phyloP scores from a whole-genome alignment of 2,113 vertebrate genomes.

The Clinocottus analis region DNA sequence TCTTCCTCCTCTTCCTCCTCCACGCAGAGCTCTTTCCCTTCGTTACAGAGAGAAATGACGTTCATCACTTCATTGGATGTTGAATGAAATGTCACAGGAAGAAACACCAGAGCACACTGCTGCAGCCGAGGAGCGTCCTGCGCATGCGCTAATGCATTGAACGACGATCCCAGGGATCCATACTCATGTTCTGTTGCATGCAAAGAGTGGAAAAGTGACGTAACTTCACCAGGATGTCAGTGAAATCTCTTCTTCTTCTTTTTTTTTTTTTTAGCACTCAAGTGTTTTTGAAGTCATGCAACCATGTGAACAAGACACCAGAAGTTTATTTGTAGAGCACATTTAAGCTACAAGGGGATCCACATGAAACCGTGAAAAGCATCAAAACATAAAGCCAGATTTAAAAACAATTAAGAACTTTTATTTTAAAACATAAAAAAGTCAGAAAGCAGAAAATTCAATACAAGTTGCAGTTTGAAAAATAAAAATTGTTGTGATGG shows the following conservation, averaged over 20 bases:
- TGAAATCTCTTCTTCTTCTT: neutral
- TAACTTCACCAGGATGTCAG: neutral
- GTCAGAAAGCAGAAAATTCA: no score
- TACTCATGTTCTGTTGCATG: neutral
- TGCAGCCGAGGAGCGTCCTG: neutral
- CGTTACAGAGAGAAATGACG: neutral
- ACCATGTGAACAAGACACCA: no score
- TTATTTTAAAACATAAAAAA: no score
- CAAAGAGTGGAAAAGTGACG: neutral
- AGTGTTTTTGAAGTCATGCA: neutral
- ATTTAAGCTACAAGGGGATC: no score
- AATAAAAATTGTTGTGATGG: no score
- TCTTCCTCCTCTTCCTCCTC: neutral
- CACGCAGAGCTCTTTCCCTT: neutral
- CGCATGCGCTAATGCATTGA: neutral
- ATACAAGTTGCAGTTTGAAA: no score
- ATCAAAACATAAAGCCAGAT: no score
- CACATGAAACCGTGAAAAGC: no score
- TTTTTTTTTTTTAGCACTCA: neutral
- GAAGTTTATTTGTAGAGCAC: no score
- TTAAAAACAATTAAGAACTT: no score
- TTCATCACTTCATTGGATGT: neutral
- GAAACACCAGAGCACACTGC: neutral
- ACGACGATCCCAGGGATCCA: no score
- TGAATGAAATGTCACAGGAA: neutral